phyloP scores from a whole-genome alignment of 2,888 invertebrate species.

The Alsophila aescularia region DNA sequence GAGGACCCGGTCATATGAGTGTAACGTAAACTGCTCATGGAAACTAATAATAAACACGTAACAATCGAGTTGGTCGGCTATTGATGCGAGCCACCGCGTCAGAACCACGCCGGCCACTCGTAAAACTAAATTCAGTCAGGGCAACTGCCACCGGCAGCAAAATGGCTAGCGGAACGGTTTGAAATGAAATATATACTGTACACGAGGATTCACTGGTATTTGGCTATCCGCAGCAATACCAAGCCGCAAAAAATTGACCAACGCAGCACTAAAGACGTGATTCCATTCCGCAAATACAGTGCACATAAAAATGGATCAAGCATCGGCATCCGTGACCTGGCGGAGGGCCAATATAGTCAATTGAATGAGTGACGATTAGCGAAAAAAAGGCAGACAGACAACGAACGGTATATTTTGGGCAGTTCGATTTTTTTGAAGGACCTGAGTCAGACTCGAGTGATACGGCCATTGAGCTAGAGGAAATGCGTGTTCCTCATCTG shows the following conservation, averaged over 20 bases:
- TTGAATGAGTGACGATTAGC: constrained; percentile 81
- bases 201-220: background rate
- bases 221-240: constrained; percentile 1
- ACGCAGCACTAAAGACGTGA: constrained; percentile 44
- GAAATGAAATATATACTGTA: constrained; percentile 29
- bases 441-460: constrained; percentile 77
- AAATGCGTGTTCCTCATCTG: constrained; percentile 69
- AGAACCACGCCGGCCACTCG: constrained; percentile 68
- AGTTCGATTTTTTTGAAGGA: constrained; percentile 73
- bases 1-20: constrained; percentile 59
- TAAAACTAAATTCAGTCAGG: constrained; percentile 76
- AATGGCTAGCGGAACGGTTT: constrained; percentile 32
- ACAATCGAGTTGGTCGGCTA: constrained; percentile 72
- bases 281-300: constrained; percentile 59
- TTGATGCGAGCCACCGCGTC: constrained; percentile 73
- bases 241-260: constrained; percentile 4
- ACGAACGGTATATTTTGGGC: constrained; percentile 74
- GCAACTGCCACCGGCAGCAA: constrained; percentile 49
- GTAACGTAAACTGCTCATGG: constrained; percentile 66
- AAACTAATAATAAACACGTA: constrained; percentile 80
- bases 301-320: constrained; percentile 62
- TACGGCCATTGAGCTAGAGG: constrained; percentile 69
- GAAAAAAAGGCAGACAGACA: constrained; percentile 72
- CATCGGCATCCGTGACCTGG: constrained; percentile 72
- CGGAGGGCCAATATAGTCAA: constrained; percentile 73